These are phyloP conservation scores for Acrocera orbiculus DNA, from an alignment of 2,888 invertebrate species.

Conservation along the genomic window DNA sequence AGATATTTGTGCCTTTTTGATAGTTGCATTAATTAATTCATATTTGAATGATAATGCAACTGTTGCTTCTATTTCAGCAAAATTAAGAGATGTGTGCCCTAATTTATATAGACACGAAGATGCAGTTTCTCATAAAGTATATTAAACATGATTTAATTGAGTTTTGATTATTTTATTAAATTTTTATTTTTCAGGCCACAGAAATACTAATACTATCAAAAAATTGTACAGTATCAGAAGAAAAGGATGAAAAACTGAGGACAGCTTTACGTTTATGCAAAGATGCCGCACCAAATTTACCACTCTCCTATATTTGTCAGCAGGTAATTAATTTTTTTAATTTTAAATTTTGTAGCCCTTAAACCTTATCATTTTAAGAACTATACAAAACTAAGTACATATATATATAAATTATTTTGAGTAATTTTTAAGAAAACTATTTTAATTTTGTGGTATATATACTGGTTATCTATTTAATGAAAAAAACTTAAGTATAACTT, in stretches of 20 bases:
- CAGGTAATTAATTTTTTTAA: slow-evolving; percentile 30
- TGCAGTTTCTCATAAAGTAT: slow-evolving; percentile 84
- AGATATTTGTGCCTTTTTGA: slow-evolving; percentile 51
- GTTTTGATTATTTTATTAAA: not conserved
- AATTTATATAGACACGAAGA: slow-evolving; percentile 88
- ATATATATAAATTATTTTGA: too few relatives aligned
- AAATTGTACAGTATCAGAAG: slow-evolving; percentile 50
- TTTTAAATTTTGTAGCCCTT: not conserved
- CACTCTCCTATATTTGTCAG: slow-evolving; percentile 66
- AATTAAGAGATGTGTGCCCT: slow-evolving; percentile 80
- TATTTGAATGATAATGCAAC: slow-evolving; percentile 92
- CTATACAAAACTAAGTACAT: too few relatives aligned
- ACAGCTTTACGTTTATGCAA: slow-evolving; percentile 73
- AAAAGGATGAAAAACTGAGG: slow-evolving; percentile 57
- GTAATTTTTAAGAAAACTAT: too few relatives aligned
- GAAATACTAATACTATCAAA: slow-evolving; percentile 74
- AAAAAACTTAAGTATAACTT: too few relatives aligned
- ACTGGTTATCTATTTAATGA: too few relatives aligned
- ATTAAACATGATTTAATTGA: slow-evolving; percentile 1
- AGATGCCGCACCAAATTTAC: slow-evolving; percentile 73
- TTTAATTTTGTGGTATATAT: too few relatives aligned
- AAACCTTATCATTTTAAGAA: too few relatives aligned
- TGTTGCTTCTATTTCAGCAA: slow-evolving; percentile 76
- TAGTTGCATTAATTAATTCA: slow-evolving; percentile 71
- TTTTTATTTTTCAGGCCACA: slow-evolving; percentile 45